A percentile compares a stretch with the other conserved stretches of the same genome.
These are phyloP conservation scores for Heliopora coerulea DNA, from an alignment of 92 coral and sea anemone genomes.

Conservation along the genomic window DNA sequence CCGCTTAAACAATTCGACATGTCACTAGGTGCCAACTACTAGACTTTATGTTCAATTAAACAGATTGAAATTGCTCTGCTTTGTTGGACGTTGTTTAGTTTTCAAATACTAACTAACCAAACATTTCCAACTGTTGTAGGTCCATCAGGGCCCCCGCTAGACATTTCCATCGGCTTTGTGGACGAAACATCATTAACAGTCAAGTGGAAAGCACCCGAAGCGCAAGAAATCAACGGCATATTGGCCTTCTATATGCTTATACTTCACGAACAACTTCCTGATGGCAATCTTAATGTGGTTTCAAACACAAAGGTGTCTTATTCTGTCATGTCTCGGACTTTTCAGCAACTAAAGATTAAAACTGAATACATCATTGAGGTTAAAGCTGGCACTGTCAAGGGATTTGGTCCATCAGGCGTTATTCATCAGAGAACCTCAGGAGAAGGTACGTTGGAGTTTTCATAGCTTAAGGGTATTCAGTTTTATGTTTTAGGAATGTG, in stretches of 20 bases:
- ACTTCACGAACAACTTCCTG: slow-evolving; percentile 12
- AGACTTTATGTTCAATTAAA: too few relatives aligned
- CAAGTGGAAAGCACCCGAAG: slow-evolving; percentile 16
- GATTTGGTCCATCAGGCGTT: slow-evolving; percentile 30
- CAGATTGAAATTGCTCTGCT: too few relatives aligned
- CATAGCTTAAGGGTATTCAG: too few relatives aligned
- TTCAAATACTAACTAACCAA: neutral
- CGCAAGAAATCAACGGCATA: slow-evolving; percentile 10
- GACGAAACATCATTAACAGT: slow-evolving; percentile 22
- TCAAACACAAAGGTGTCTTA: slow-evolving; percentile 4
- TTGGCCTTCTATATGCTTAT: slow-evolving; percentile 5
- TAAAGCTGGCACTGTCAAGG: slow-evolving; percentile 27
- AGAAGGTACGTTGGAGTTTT: neutral
- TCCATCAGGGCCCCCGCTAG: slow-evolving; percentile 25
- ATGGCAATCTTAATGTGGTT: slow-evolving; percentile 16
- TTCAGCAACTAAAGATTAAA: neutral
- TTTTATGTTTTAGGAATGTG: too few relatives aligned
- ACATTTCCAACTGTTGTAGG: neutral
- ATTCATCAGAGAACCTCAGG: slow-evolving; percentile 28
- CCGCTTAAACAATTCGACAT: too few relatives aligned
- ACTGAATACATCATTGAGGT: slow-evolving; percentile 33
- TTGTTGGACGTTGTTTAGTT: too few relatives aligned
- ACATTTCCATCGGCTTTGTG: neutral
- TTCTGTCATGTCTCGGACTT: neutral
- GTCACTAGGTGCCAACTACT: too few relatives aligned